Evolutionary conservation across 1,140 invertebrate species (phyloP).

Genomic region (Drosophila arizonae): DNA sequence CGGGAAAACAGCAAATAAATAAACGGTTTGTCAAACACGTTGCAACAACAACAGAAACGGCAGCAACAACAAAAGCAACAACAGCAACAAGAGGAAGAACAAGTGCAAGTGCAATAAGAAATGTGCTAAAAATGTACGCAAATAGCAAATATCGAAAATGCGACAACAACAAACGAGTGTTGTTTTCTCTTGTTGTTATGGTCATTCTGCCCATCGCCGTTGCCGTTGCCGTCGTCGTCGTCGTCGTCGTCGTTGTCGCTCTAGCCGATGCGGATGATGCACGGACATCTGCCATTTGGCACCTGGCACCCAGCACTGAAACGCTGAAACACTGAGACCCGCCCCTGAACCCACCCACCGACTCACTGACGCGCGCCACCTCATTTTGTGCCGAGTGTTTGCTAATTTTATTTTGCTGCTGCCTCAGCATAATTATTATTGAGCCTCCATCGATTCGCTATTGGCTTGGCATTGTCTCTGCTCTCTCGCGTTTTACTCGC

Average conservation of each 20-base stretch:
- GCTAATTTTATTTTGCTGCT: slow-evolving; percentile 18
- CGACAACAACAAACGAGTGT: slow-evolving; percentile 21
- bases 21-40: slow-evolving; percentile 5
- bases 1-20: slow-evolving; percentile 14
- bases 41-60: slow-evolving; percentile 5
- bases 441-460: slow-evolving; percentile 69
- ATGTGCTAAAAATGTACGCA: slow-evolving; percentile 79
- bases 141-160: slow-evolving; percentile 46
- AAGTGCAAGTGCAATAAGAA: slow-evolving; percentile 59
- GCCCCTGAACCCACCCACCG: background rate
- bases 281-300: slow-evolving; percentile 62
- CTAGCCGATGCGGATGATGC: slow-evolving; percentile 56
- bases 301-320: slow-evolving; percentile 40
- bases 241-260: slow-evolving; percentile 7
- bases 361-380: slow-evolving; percentile 9
- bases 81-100: slow-evolving; percentile 30
- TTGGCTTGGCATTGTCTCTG: slow-evolving; percentile 17
- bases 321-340: background rate
- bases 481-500: slow-evolving; percentile 40
- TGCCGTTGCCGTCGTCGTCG: background rate
- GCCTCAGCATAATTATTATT: slow-evolving; percentile 76
- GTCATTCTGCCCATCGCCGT: slow-evolving; percentile 15
- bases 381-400: slow-evolving; percentile 10
- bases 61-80: slow-evolving; percentile 1
- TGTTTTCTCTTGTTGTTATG: slow-evolving; percentile 26